Evolutionary conservation across 2,113 vertebrate genomes (phyloP).

Genomic region (Ailuropoda melanoleuca): DNA sequence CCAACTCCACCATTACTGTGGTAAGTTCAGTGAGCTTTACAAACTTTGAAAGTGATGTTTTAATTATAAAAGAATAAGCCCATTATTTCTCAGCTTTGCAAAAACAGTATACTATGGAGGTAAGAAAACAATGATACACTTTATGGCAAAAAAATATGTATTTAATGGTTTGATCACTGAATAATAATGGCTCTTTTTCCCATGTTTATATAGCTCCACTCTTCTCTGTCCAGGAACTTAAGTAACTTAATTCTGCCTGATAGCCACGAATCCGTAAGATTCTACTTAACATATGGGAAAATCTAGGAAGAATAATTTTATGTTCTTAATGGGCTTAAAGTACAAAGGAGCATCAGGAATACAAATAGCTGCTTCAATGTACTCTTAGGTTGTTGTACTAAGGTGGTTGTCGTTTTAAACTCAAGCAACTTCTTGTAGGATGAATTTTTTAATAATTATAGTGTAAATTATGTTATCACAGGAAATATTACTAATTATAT

Average conservation of each 20-base stretch:
- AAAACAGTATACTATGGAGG: neutral
- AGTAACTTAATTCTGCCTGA: neutral
- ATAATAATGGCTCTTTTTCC: neutral
- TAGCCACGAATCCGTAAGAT: neutral
- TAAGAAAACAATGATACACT: neutral
- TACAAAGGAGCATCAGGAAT: neutral
- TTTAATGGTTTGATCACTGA: neutral
- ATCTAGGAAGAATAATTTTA: neutral
- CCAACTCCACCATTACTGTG: neutral
- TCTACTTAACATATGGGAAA: neutral
- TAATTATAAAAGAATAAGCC: conserved; percentile 18
- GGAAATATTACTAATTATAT: neutral
- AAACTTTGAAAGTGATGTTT: neutral
- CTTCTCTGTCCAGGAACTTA: neutral
- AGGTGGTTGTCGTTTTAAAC: neutral
- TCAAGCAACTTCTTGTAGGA: neutral
- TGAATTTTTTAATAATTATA: neutral
- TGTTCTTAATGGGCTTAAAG: neutral
- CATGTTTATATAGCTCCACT: neutral
- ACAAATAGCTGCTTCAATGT: neutral
- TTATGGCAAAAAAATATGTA: neutral
- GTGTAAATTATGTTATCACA: neutral
- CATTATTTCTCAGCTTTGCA: neutral
- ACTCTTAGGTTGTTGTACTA: neutral
- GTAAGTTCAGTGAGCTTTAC: neutral